A percentile compares a stretch with the other conserved stretches of the same genome.
phyloP scores from a whole-genome alignment of 2,797 vertebrate genomes.

The Nyctalus aviator region DNA sequence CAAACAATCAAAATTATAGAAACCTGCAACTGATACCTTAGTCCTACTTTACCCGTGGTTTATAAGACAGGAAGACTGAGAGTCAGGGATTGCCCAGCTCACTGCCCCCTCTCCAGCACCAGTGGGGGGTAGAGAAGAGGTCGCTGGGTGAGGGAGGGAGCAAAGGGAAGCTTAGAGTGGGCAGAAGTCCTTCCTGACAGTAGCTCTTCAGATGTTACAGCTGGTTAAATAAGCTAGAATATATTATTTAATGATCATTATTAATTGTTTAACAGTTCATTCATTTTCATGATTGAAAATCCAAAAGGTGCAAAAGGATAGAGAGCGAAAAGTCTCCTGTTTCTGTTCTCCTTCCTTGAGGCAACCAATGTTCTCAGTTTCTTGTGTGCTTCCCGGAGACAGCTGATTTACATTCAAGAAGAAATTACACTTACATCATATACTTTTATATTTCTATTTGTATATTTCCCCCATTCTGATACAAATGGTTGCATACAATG shows the following conservation, averaged over 20 bases:
- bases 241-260: background rate
- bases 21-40: background rate
- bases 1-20: conserved; percentile 47
- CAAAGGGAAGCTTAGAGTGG: rapidly evolving
- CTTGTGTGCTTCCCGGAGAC: background rate
- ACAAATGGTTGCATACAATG: background rate
- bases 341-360: background rate
- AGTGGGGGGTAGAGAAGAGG: background rate
- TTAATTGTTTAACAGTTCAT: background rate
- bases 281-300: background rate
- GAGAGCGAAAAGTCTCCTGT: background rate
- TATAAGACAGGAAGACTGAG: background rate
- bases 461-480: background rate
- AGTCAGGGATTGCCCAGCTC: background rate
- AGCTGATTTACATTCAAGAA: background rate
- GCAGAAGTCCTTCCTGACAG: too few species aligned
- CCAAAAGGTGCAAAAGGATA: background rate
- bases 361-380: background rate
- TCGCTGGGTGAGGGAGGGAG: rapidly evolving
- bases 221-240: background rate
- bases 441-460: background rate
- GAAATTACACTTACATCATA: background rate
- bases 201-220: background rate
- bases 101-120: background rate
- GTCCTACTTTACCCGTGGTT: background rate